Base-by-base conservation (phyloP, 2,113 vertebrate genomes). In the Chionis minor region DNA sequence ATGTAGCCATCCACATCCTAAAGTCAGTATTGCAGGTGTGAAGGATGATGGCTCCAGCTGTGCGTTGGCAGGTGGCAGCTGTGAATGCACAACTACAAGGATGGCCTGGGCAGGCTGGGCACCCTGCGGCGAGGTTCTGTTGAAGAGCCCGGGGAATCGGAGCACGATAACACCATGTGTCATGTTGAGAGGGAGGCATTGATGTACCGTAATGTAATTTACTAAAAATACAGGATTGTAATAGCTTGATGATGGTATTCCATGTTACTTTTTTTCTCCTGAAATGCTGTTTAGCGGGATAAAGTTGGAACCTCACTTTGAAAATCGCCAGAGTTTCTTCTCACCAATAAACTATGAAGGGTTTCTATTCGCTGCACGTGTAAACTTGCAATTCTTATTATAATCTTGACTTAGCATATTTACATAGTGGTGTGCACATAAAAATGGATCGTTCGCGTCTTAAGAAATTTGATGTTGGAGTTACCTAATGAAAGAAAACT, bases 331-430 rank as follows among this genome's bases (percentile, higher is more conserved):
- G 51, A 82, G 47, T 93, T 93, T 91, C 77, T 95, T 92, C 85
- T 95, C 92, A 87, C 79, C 91, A 94, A 81, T 92, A 93, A 96
- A 88, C 79, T 93, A 2, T 38, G 19, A 94, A 95, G 86, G 83
- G 90, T 96, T 94, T 96, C 61, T 91, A 27, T 92, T 92, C 6
- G 24, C 90, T 81, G 82, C 85, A 81, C 69, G 28, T 47, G 77
- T 71, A 71, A 83, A 72, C 83, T 89, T 55, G 88, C 72, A 51
- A 3, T 95, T 95, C 75, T 83, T 89, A 22, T 10, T 65, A 8
- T 10, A 21, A 44, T 54, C 44, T 35, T 74, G 77, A n/a, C 10
- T 55, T 74, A 32, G 61, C 21, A 3, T 21, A 35, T 81, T 55
- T 59, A 14, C 38, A 4, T 24, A 12, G 12, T 24, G 82, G 65